Evolutionary conservation across 2,113 vertebrate species (phyloP).

Genomic region (Myrmecobius fasciatus): DNA sequence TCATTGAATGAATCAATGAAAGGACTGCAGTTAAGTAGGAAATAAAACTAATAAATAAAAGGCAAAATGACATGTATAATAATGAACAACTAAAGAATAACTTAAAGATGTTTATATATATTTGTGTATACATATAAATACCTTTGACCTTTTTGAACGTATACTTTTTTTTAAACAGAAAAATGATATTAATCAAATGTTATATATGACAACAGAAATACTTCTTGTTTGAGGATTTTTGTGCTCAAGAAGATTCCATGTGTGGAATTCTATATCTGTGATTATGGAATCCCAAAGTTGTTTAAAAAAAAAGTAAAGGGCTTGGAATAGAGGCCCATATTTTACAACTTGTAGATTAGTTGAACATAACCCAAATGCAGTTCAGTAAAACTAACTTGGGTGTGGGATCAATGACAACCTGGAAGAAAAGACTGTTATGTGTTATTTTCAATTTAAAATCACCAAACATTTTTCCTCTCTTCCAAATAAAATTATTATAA

Average conservation of each 20-base stretch:
- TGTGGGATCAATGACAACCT: neutral
- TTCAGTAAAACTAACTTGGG: neutral
- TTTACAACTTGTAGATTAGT: neutral
- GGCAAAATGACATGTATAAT: slow-evolving; percentile 12
- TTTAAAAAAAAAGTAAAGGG: neutral
- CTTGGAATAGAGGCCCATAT: neutral
- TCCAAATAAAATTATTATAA: neutral
- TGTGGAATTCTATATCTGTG: neutral
- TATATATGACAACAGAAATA: neutral
- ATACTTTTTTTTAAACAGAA: slow-evolving; percentile 44
- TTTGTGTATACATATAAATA: neutral
- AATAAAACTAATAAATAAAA: neutral
- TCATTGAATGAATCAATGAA: neutral
- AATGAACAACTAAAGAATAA: slow-evolving; percentile 21
- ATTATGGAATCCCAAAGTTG: neutral
- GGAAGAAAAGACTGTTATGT: neutral
- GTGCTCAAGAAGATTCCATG: neutral
- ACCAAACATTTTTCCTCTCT: neutral
- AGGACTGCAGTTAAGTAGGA: neutral
- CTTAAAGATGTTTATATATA: neutral
- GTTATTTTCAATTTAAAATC: neutral
- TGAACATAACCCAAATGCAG: neutral
- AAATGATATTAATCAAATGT: slow-evolving; percentile 21
- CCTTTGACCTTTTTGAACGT: slow-evolving; percentile 15
- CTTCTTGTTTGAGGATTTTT: neutral